These are phyloP conservation scores for Rhabdornis inornatus DNA, from an alignment of 2,113 vertebrate species.

Conservation along the genomic window DNA sequence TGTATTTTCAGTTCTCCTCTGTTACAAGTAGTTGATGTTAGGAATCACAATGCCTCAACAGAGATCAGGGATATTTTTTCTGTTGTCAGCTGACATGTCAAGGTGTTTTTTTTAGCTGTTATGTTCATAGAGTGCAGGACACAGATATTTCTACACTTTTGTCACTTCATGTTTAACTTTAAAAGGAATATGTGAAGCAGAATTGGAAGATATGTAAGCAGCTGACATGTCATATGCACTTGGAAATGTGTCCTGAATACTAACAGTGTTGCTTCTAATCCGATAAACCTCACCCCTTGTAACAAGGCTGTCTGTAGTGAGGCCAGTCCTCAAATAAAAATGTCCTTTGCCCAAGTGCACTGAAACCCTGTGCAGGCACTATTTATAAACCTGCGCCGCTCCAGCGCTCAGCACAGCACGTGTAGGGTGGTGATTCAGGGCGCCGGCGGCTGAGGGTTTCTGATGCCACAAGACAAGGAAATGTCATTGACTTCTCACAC, in stretches of 20 bases:
- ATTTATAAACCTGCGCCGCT: not conserved
- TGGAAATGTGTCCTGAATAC: conserved; percentile 35
- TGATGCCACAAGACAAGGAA: not conserved
- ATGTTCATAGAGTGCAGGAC: conserved; percentile 27
- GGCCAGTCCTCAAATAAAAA: not conserved
- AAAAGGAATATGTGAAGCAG: conserved; percentile 34
- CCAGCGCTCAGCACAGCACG: not conserved
- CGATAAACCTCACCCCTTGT: not conserved
- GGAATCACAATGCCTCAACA: not conserved
- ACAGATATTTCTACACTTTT: conserved; percentile 39
- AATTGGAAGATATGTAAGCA: conserved; percentile 49
- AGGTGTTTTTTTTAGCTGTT: conserved; percentile 27
- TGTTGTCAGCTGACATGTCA: conserved; percentile 13
- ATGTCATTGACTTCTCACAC: not conserved
- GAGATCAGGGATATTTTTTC: not conserved
- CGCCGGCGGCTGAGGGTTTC: not conserved
- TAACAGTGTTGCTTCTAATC: conserved; percentile 23
- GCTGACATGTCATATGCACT: conserved; percentile 51
- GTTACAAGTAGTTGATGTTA: not conserved
- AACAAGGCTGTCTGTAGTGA: not conserved
- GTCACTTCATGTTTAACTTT: conserved; percentile 53
- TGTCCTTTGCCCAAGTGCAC: not conserved
- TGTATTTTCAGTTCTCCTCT: not conserved
- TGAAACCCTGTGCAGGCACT: not conserved
- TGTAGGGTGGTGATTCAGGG: not conserved